These are phyloP conservation scores for Crossocerus cetratus DNA, from an alignment of 2,888 invertebrate genomes.

Conservation along the genomic window DNA sequence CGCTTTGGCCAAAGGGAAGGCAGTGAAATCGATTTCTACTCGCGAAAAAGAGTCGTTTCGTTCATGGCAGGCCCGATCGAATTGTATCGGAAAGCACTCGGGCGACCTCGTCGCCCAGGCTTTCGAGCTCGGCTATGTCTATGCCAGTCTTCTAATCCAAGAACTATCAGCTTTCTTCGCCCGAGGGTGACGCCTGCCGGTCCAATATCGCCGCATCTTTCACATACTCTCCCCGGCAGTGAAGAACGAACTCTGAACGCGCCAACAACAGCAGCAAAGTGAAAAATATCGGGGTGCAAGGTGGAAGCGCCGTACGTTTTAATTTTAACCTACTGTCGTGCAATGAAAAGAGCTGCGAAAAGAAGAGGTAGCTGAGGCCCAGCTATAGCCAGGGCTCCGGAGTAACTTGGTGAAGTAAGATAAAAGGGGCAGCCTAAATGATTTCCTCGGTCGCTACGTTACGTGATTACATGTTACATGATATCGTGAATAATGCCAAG, in stretches of 20 bases:
- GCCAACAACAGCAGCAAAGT: too few species aligned
- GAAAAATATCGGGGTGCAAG: too few species aligned
- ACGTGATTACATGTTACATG: slow-evolving; percentile 48
- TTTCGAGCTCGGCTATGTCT: slow-evolving; percentile 38
- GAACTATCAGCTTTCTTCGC: slow-evolving; percentile 20
- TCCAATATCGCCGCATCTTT: slow-evolving; percentile 11
- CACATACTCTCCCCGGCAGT: too few species aligned
- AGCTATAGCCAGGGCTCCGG: neutral
- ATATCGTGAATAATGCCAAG: slow-evolving; percentile 42
- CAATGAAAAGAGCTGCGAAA: too few species aligned
- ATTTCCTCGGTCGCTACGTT: slow-evolving; percentile 36
- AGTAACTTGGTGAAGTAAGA: slow-evolving; percentile 1
- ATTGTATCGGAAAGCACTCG: slow-evolving; percentile 59
- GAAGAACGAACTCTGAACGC: too few species aligned
- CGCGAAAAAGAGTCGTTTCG: slow-evolving; percentile 41
- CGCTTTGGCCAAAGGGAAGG: slow-evolving; percentile 21
- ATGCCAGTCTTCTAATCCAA: slow-evolving; percentile 30
- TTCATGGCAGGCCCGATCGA: slow-evolving; percentile 45
- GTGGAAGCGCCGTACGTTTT: too few species aligned
- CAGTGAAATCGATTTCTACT: slow-evolving; percentile 35
- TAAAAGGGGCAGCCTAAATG: slow-evolving; percentile 26
- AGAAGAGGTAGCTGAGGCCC: too few species aligned
- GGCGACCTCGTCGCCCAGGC: slow-evolving; percentile 30
- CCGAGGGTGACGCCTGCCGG: neutral
- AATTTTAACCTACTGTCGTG: too few species aligned